These are phyloP conservation scores for Drosophila yooni DNA, from an alignment of 2,888 invertebrate species.

Conservation along the genomic window DNA sequence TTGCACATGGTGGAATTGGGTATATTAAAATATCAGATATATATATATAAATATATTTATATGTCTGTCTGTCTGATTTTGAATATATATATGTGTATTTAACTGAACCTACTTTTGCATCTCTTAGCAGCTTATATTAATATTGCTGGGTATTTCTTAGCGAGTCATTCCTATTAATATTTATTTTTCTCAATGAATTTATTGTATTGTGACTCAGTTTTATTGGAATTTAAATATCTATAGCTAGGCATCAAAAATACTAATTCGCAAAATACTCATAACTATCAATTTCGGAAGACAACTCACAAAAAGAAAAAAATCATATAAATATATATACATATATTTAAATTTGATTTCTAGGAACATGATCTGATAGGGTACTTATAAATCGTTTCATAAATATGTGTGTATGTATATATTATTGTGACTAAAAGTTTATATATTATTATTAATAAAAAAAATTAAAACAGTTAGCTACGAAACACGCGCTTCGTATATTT, in stretches of 20 bases:
- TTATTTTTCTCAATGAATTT: slow-evolving; percentile 52
- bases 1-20: neutral
- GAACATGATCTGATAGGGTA: neutral
- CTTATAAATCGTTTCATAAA: slow-evolving; percentile 8
- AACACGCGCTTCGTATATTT: slow-evolving; percentile 5
- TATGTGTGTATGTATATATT: neutral
- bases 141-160: slow-evolving; percentile 10
- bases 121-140: neutral
- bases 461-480: neutral
- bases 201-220: slow-evolving; percentile 48
- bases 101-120: neutral
- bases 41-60: neutral
- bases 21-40: neutral
- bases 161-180: neutral
- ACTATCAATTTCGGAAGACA: slow-evolving; percentile 5
- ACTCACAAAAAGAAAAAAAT: neutral
- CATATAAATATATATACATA: slow-evolving; percentile 6
- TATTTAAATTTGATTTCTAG: neutral
- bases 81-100: neutral
- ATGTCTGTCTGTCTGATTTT: neutral
- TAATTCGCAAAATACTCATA: slow-evolving; percentile 3
- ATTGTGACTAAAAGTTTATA: neutral
- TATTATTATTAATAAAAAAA: too few relatives aligned
- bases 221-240: slow-evolving; percentile 45
- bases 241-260: neutral